Evolutionary conservation across 2,888 invertebrate genomes (phyloP).

Genomic region (Callyntrura sp.): DNA sequence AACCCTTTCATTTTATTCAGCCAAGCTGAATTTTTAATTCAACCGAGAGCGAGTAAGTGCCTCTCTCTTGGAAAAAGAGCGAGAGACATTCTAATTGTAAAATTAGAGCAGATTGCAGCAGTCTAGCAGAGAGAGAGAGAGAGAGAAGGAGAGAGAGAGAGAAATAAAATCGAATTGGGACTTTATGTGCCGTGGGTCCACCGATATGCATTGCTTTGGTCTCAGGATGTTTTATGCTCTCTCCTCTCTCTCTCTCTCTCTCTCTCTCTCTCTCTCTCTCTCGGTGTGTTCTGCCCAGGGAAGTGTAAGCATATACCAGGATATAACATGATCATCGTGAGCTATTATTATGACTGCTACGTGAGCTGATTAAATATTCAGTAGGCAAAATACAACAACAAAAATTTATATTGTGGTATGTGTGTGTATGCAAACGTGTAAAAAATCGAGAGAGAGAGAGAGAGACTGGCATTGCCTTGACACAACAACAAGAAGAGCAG

Average conservation of each 20-base stretch:
- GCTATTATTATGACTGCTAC: constrained; percentile 56
- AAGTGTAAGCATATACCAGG: background rate
- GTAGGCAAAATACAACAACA: constrained; percentile 5
- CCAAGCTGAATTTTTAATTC: constrained; percentile 43
- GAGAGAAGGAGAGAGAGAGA: background rate
- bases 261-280: no score
- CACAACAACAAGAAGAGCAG: background rate
- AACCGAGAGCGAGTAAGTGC: background rate
- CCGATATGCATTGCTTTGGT: no score
- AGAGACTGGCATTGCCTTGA: background rate
- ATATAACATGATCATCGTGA: background rate
- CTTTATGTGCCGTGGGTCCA: background rate
- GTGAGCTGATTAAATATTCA: constrained; percentile 71
- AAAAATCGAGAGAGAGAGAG: background rate
- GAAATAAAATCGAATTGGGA: constrained; percentile 5
- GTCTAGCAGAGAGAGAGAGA: background rate
- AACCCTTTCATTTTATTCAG: constrained; percentile 38
- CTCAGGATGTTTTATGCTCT: background rate
- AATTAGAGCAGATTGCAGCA: constrained; percentile 33
- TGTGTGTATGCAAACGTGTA: background rate
- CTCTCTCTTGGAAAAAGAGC: background rate
- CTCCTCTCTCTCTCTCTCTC: no score
- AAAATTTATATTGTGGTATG: background rate
- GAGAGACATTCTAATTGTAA: constrained; percentile 55
- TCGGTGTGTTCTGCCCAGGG: background rate